Evolutionary conservation across 2,888 invertebrate species (phyloP), one percentile per base, ranked within the genome.

Genomic region (Acleris laterana): DNA sequence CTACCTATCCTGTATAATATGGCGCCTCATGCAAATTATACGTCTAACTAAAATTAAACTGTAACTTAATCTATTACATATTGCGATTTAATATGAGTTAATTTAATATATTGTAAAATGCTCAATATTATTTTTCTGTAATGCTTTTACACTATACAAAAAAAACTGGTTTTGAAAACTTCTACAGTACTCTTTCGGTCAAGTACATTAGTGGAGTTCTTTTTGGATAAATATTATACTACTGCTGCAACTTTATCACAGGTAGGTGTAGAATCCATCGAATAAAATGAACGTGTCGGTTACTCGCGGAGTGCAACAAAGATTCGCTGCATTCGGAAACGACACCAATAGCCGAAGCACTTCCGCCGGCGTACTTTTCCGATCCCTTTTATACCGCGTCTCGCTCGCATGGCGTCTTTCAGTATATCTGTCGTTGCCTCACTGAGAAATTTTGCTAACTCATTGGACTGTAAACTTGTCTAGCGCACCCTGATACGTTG

Each of bases 261-360:
- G 19, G 48, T 53, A 60, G n/a, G 16, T 52, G 42, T n/a, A 50
- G 63, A 52, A 61, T 65, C 61, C 50, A 65, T 61, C 44, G 56
- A 63, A 63, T 69, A 65, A 70, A 70, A 68, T 57, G 63, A 62
- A 66, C 66, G 62, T 64, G 68, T 69, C 62, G 68, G 69, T 68
- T 65, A 65, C 70, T 62, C 62, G 67, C 67, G 70, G 38, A 69
- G 61, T 70, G 73, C 72, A 71, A 74, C 70, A 72, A 68, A 75
- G 71, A 70, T 70, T 72, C 68, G 69, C 68, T 72, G 71, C 74
- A 80, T 76, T 74, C 77, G 82, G 78, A 84, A 81, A 78, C 79
- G 81, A 82, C 80, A 85, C 84, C 85, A 82, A 85, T 84, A 81
- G 80, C 77, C 76, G 79, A 80, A 83, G 82, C 85, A 83, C 82